These are phyloP conservation scores for Rhabdomys dilectus DNA, from an alignment of 2,113 vertebrate genomes.

Conservation along the genomic window DNA sequence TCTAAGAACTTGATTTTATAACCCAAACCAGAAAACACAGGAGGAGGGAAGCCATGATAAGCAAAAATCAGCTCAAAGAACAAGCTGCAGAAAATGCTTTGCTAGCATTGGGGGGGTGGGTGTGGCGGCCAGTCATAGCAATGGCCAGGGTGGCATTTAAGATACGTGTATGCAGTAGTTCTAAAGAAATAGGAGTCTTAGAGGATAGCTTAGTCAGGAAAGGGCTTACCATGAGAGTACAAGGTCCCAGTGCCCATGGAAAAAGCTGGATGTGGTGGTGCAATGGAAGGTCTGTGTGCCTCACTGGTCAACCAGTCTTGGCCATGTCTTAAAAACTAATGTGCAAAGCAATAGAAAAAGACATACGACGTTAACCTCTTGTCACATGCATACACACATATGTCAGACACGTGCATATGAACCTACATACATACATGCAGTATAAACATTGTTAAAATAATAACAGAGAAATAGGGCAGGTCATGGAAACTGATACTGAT, in stretches of 20 bases:
- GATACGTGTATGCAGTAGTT: neutral
- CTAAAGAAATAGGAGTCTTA: neutral
- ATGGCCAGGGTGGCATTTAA: neutral
- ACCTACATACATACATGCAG: neutral
- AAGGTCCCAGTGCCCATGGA: neutral
- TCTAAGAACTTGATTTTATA: constrained; percentile 13
- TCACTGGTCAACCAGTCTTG: neutral
- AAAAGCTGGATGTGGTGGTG: neutral
- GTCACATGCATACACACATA: neutral
- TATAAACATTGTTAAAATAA: neutral
- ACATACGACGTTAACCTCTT: neutral
- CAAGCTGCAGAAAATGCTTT: neutral
- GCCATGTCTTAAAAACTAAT: neutral
- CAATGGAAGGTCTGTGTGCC: neutral
- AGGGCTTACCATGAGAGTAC: neutral
- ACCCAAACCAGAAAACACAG: neutral
- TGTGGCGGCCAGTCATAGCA: no score
- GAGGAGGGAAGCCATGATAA: neutral
- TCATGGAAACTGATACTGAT: neutral
- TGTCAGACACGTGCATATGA: neutral
- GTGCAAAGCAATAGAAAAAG: neutral
- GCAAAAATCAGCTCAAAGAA: neutral
- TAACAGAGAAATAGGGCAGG: neutral
- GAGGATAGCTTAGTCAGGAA: neutral
- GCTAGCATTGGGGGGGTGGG: neutral